Evolutionary conservation across 2,113 vertebrate genomes (phyloP).

Genomic region (Myanophis thanlyinensis): DNA sequence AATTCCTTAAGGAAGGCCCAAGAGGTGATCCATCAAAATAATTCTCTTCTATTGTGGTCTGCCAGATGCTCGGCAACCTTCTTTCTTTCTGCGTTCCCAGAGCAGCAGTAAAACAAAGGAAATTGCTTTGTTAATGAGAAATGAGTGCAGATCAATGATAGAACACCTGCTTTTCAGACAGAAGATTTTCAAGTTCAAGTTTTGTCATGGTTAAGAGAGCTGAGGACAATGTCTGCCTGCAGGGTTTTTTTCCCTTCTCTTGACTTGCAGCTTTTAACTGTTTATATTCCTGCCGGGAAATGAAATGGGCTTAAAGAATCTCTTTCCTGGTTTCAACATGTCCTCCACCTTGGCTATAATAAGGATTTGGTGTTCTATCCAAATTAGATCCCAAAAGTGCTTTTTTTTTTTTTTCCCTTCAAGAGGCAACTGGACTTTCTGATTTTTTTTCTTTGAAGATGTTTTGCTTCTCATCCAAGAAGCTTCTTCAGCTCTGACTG

Average conservation of each 20-base stretch:
- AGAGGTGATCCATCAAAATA: not conserved
- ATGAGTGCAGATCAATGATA: not conserved
- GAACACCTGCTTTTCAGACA: not conserved
- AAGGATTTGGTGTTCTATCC: not conserved
- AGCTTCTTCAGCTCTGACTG: too few species aligned
- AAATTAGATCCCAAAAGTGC: not conserved
- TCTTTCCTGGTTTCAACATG: not conserved
- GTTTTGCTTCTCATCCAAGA: too few species aligned
- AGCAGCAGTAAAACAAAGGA: not conserved
- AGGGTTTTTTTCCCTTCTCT: not conserved
- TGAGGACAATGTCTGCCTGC: too few species aligned
- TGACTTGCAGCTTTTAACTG: not conserved
- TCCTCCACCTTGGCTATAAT: not conserved
- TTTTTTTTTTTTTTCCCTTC: too few species aligned
- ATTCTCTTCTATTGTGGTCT: not conserved
- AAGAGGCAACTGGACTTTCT: too few species aligned
- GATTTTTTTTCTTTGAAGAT: too few species aligned
- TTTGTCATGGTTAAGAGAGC: not conserved
- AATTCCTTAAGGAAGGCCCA: not conserved
- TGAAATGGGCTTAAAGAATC: not conserved
- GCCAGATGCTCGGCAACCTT: not conserved
- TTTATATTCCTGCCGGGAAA: not conserved
- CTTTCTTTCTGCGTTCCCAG: not conserved
- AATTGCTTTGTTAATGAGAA: not conserved
- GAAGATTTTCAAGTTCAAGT: not conserved